A percentile compares a stretch with the other conserved stretches of the same genome.
Evolutionary conservation across 1,140 invertebrate species (phyloP).

Genomic region (Aphelenchoides avenae): DNA sequence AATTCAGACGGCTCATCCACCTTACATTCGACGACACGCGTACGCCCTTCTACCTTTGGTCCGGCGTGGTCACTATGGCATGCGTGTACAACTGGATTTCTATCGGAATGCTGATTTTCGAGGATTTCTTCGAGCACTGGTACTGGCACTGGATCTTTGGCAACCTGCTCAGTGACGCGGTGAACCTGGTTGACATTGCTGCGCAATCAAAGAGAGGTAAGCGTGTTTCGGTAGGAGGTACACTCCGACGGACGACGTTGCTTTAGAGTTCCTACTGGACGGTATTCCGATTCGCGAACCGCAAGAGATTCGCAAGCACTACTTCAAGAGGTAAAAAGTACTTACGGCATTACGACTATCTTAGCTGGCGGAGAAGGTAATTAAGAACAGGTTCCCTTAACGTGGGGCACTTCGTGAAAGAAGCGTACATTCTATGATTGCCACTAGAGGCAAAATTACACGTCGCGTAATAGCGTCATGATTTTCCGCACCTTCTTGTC

Average conservation of each 20-base stretch:
- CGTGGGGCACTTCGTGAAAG: too few relatives aligned
- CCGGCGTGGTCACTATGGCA: slow-evolving; percentile 75
- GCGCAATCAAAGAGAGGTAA: slow-evolving; percentile 78
- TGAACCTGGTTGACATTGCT: slow-evolving; percentile 79
- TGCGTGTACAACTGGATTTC: slow-evolving; percentile 86
- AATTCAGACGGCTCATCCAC: not conserved
- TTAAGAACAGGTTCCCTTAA: too few relatives aligned
- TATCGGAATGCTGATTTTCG: slow-evolving; percentile 75
- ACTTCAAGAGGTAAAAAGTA: slow-evolving; percentile 16
- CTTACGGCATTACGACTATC: too few relatives aligned
- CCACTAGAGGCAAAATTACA: not conserved
- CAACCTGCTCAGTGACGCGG: slow-evolving; percentile 78
- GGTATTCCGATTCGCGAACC: slow-evolving; percentile 68
- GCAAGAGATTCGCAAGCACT: slow-evolving; percentile 65
- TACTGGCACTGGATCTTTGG: slow-evolving; percentile 69
- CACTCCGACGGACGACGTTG: too few relatives aligned
- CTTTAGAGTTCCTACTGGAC: slow-evolving; percentile 82
- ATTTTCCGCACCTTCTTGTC: too few relatives aligned
- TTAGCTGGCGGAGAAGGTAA: too few relatives aligned
- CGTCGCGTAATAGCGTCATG: too few relatives aligned
- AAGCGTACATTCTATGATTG: slow-evolving; percentile 61
- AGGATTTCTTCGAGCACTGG: slow-evolving; percentile 76
- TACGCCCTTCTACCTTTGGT: slow-evolving; percentile 69
- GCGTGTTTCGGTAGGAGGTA: too few relatives aligned
- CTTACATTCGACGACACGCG: not conserved